Conservation (phyloP, 2,888 invertebrate genomes). For the Amblyteles armatorius region DNA sequence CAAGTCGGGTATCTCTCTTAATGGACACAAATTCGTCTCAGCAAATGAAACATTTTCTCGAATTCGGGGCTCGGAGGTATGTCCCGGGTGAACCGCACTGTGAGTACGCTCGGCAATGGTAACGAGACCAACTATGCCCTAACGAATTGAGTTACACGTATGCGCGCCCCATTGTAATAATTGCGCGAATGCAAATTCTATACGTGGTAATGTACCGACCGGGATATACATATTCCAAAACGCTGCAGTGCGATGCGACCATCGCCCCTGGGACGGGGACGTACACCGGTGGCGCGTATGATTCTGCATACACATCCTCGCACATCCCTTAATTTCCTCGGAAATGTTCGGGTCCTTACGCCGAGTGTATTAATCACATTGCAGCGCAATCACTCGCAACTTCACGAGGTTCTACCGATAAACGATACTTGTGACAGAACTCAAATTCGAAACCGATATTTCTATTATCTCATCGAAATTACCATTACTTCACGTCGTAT, state of each 20-base stretch:
- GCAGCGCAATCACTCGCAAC: background rate
- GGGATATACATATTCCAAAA: background rate
- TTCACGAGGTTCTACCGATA: background rate
- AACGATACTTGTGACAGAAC: background rate
- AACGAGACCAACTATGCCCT: background rate
- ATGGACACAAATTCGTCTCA: background rate
- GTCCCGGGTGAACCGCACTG: background rate
- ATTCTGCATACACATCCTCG: background rate
- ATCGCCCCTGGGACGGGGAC: background rate
- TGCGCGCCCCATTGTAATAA: slow-evolving; percentile 2
- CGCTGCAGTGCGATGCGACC: background rate
- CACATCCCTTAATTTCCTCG: background rate
- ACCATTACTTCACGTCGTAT: too few species aligned
- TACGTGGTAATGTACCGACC: slow-evolving; percentile 6
- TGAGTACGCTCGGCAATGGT: background rate
- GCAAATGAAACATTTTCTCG: background rate
- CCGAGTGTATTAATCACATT: background rate
- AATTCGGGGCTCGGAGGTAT: background rate
- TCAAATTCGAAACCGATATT: background rate
- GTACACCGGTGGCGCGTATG: background rate
- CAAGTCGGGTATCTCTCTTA: background rate
- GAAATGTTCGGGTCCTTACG: background rate
- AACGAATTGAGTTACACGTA: slow-evolving; percentile 5
- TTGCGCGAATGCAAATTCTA: slow-evolving; percentile 3
- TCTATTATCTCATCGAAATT: background rate